Conservation (phyloP, 2,113 vertebrate genomes). For the Tinamus guttatus region DNA sequence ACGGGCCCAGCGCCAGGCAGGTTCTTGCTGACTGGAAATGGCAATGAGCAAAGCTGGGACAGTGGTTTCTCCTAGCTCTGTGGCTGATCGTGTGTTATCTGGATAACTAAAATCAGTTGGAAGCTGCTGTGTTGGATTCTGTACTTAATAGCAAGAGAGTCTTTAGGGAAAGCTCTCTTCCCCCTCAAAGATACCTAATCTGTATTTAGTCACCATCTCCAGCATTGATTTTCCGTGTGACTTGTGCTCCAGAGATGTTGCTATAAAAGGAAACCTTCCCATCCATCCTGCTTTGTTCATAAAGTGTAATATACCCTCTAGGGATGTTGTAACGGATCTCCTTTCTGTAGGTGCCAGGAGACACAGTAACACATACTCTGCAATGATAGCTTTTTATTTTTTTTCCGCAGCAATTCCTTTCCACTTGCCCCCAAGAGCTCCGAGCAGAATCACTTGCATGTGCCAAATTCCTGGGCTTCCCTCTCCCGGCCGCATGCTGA, state of each 20-base stretch:
- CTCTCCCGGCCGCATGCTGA: neutral
- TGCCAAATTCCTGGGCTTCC: neutral
- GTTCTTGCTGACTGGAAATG: neutral
- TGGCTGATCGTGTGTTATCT: neutral
- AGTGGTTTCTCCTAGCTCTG: neutral
- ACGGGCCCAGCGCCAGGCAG: neutral
- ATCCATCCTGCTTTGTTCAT: neutral
- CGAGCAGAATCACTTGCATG: neutral
- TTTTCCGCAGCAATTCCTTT: neutral
- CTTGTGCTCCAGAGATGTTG: neutral
- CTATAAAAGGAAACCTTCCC: neutral
- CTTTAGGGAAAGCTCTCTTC: neutral
- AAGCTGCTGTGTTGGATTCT: neutral
- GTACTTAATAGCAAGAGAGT: neutral
- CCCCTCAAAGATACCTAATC: neutral
- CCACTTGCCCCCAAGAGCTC: neutral
- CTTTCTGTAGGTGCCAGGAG: neutral
- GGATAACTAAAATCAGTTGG: neutral
- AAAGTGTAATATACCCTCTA: neutral
- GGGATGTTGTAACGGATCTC: neutral
- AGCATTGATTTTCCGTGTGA: neutral
- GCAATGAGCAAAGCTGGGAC: neutral
- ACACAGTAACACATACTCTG: accelerated
- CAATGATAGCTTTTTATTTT: neutral
- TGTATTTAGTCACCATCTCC: neutral